Base-by-base conservation (phyloP, 2,113 vertebrate species). In the Tor tambroides region DNA sequence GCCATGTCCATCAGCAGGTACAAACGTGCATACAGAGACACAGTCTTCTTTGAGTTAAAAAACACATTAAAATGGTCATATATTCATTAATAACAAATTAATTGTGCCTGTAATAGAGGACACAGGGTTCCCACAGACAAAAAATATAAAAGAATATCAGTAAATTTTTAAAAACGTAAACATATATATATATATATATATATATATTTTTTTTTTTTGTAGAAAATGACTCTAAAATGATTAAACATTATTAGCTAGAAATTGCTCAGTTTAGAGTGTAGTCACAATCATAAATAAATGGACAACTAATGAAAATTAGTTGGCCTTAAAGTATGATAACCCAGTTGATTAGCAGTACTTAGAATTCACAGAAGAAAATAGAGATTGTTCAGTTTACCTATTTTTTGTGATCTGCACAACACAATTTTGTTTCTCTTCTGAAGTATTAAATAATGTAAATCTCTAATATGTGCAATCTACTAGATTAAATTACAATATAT, bases 1-100 rank as follows among this genome's bases (percentile, higher is more conserved):
- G 97, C 98, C 61, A 98, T 99, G 97, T 94, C 96, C 56, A 96
- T 99, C 80, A 99, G 98, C 96, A 99, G 98, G 98, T 99, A 91
- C 43, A 12, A 3, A 35, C 26, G 61, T 49, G 12, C 49, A 79
- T 17, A 35, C 26, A 38, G 41, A 30, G 12, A 74, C 35, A 74
- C 26, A 75, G 38, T 74, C 28, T 49, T 17, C 14, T 67, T 9
- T 2, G 17, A 54, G 51, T 17, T 54, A 19, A 1, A 54, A 19
- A 19, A 54, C n/a, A 15, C 15, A 54, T 54, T 54, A 6, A 21
- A 21, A 54, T 54, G 17, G 51, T 54, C 0, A 65, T 65, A 28
- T 65, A 65, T 2, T 65, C 12, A 63, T 12, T 26, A 26, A 63
- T 32, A 32, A 17, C 5, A 65, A 65, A 65, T 6, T 2, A 6